These are phyloP conservation scores for Spatula clypeata DNA, from an alignment of 2,797 vertebrate genomes.

Conservation along the genomic window DNA sequence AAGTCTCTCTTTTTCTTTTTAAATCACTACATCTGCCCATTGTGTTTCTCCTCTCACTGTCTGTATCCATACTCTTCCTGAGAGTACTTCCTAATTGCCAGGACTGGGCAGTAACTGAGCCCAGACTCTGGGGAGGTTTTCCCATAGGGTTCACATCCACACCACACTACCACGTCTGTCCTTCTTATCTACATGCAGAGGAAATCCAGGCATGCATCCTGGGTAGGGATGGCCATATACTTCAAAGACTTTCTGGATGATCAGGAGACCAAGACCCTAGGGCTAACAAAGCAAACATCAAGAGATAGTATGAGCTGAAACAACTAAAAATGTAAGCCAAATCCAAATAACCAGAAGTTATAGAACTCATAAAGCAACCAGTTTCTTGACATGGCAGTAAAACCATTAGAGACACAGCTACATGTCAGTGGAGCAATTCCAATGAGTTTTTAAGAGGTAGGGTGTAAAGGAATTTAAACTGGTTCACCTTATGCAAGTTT, in stretches of 20 bases:
- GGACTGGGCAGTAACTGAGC: background rate
- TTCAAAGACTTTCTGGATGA: background rate
- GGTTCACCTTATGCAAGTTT: background rate
- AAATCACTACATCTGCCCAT: background rate
- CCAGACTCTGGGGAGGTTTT: background rate
- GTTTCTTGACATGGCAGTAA: background rate
- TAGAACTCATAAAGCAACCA: background rate
- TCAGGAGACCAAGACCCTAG: background rate
- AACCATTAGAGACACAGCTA: background rate
- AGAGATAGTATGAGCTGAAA: background rate
- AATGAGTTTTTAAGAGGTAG: background rate
- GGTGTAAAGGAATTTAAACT: background rate
- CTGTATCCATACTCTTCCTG: accelerated
- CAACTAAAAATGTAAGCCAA: background rate
- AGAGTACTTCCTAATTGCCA: accelerated
- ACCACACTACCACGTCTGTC: accelerated
- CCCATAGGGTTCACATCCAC: background rate
- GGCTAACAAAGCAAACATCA: accelerated
- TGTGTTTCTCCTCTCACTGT: background rate
- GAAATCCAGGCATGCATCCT: background rate
- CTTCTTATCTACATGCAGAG: background rate
- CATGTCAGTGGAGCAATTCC: background rate
- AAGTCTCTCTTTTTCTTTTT: background rate
- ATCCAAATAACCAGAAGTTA: background rate
- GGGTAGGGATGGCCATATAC: background rate